Conservation (phyloP, 2,888 invertebrate genomes). For the Physocephala rufipes region DNA sequence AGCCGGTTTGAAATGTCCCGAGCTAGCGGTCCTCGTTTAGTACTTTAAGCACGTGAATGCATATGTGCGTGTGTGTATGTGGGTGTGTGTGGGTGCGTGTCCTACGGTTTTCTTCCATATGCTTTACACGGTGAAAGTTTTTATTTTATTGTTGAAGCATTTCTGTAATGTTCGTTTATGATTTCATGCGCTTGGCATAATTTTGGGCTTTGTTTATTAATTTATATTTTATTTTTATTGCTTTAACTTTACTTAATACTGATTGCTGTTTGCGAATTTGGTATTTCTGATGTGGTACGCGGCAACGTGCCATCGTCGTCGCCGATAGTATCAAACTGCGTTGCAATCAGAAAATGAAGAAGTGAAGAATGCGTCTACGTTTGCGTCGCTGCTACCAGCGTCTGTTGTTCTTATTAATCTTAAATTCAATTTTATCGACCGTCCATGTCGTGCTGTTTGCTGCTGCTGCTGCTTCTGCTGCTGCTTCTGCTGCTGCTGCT, state of each 20-base stretch:
- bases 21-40: slow-evolving; percentile 24
- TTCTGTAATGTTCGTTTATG: slow-evolving; percentile 33
- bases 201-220: slow-evolving; percentile 32
- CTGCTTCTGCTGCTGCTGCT: neutral
- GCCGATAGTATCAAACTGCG: neutral
- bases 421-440: slow-evolving; percentile 32
- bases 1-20: neutral
- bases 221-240: slow-evolving; percentile 26
- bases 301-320: neutral
- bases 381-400: neutral
- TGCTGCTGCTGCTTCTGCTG: neutral
- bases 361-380: neutral
- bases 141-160: slow-evolving; percentile 34
- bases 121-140: slow-evolving; percentile 30
- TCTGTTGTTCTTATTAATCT: slow-evolving; percentile 27
- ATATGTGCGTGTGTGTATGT: slow-evolving; percentile 3
- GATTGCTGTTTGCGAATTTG: slow-evolving; percentile 20
- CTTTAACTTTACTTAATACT: slow-evolving; percentile 16
- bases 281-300: neutral
- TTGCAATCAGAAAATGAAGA: neutral
- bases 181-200: slow-evolving; percentile 30
- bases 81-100: neutral
- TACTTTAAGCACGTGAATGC: slow-evolving; percentile 18
- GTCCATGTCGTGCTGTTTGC: neutral
- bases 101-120: neutral